phyloP scores from a whole-genome alignment of 1,140 invertebrate species.

The Ruditapes philippinarum region DNA sequence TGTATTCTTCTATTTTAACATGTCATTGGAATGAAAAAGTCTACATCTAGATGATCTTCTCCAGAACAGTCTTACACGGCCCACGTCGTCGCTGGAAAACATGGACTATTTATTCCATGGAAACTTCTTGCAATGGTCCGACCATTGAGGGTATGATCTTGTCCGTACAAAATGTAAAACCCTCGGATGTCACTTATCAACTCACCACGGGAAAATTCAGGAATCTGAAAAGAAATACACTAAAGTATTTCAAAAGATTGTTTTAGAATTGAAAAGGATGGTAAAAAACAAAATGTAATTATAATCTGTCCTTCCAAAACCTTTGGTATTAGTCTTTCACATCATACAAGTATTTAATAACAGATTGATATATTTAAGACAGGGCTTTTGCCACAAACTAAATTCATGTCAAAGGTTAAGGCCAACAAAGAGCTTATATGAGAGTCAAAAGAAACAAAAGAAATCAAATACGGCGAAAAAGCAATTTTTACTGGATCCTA shows the following conservation, averaged over 20 bases:
- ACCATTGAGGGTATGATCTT: conserved; percentile 94
- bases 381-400: no score
- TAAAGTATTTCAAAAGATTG: no score
- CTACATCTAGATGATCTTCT: conserved; percentile 92
- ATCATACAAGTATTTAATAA: no score
- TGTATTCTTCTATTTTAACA: no score
- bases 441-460: no score
- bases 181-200: conserved; percentile 90
- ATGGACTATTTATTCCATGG: conserved; percentile 97
- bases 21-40: conserved; percentile 93
- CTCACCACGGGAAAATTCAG: conserved; percentile 79
- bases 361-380: no score
- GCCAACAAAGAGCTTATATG: no score
- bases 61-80: conserved; percentile 94
- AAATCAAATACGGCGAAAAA: no score
- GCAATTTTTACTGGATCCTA: neutral
- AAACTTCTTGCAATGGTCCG: conserved; percentile 96
- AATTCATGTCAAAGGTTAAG: no score
- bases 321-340: no score
- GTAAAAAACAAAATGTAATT: neutral
- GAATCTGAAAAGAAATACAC: conserved; percentile 22
- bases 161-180: conserved; percentile 91
- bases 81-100: conserved; percentile 96
- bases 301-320: neutral
- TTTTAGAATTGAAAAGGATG: no score